phyloP scores from a whole-genome alignment of 1,140 invertebrate genomes.

The Drosophila arawakana region DNA sequence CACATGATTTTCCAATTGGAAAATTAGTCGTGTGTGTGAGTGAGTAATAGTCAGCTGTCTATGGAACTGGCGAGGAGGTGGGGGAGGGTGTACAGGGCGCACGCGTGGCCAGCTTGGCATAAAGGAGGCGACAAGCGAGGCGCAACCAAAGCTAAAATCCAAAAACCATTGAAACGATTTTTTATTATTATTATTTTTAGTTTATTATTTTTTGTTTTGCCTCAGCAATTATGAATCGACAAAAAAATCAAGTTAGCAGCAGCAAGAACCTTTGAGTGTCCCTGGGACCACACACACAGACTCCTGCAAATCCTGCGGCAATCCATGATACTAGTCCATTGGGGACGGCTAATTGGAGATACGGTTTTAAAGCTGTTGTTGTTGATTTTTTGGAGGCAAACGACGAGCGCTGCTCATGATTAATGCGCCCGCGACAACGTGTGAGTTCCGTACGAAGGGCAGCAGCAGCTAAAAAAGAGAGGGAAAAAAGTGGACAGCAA shows the following conservation, averaged over 20 bases:
- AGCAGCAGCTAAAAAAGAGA: conserved; percentile 8
- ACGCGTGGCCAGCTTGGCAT: conserved; percentile 77
- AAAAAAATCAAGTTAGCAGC: conserved; percentile 24
- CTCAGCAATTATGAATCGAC: conserved; percentile 68
- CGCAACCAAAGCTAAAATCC: conserved; percentile 66
- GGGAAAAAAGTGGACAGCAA: conserved; percentile 53
- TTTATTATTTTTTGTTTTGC: conserved; percentile 49
- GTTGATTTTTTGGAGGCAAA: conserved; percentile 46
- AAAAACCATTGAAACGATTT: conserved; percentile 76
- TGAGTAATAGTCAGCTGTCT: conserved; percentile 9
- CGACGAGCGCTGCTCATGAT: conserved; percentile 49
- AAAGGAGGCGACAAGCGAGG: conserved; percentile 80
- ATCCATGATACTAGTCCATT: conserved; percentile 30
- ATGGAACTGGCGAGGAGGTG: neutral
- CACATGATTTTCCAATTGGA: conserved; percentile 83
- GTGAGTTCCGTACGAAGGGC: conserved; percentile 67
- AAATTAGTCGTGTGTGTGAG: conserved; percentile 65
- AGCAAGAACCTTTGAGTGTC: neutral
- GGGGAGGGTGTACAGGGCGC: conserved; percentile 42
- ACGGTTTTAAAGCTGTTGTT: conserved; percentile 29
- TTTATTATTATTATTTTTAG: too few relatives aligned
- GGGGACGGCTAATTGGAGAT: conserved; percentile 67
- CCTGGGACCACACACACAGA: conserved; percentile 65
- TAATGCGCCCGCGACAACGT: conserved; percentile 77
- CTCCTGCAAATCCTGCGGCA: conserved; percentile 6